phyloP scores from a whole-genome alignment of 1,140 invertebrate genomes.

The Pissodes strobi region DNA sequence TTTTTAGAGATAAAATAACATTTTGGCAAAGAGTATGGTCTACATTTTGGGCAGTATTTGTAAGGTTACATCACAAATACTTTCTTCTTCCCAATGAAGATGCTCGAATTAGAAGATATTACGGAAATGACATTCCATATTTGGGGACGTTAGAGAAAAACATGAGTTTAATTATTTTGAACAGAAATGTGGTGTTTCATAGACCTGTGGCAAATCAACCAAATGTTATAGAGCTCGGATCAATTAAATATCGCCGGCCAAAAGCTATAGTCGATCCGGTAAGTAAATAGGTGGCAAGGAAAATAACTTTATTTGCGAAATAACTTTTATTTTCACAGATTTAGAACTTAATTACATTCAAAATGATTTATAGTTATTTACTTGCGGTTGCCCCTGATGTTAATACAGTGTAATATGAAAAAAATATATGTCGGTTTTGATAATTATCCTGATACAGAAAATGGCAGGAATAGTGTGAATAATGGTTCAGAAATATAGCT shows the following conservation, averaged over 20 bases:
- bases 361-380: too few species aligned
- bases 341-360: neutral
- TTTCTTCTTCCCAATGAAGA: conserved; percentile 44
- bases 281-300: conserved; percentile 5
- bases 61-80: conserved; percentile 16
- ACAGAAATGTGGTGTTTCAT: conserved; percentile 36
- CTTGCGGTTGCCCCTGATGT: too few species aligned
- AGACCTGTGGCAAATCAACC: conserved; percentile 37
- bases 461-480: too few species aligned
- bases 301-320: conserved; percentile 54
- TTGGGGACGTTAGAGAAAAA: conserved; percentile 38
- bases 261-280: conserved; percentile 36
- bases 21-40: conserved; percentile 55
- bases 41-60: conserved; percentile 28
- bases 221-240: conserved; percentile 39
- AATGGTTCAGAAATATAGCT: too few species aligned
- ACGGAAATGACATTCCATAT: conserved; percentile 53
- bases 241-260: conserved; percentile 56
- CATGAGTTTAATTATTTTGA: conserved; percentile 35
- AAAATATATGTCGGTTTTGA: too few species aligned
- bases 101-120: conserved; percentile 51
- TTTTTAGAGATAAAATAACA: conserved; percentile 47
- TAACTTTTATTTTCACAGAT: neutral
- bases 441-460: too few species aligned
- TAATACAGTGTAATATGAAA: too few species aligned